Evolutionary conservation across 1,140 invertebrate genomes (phyloP), one percentile per base, ranked within the genome.

Genomic region (Ditylenchus dipsaci): DNA sequence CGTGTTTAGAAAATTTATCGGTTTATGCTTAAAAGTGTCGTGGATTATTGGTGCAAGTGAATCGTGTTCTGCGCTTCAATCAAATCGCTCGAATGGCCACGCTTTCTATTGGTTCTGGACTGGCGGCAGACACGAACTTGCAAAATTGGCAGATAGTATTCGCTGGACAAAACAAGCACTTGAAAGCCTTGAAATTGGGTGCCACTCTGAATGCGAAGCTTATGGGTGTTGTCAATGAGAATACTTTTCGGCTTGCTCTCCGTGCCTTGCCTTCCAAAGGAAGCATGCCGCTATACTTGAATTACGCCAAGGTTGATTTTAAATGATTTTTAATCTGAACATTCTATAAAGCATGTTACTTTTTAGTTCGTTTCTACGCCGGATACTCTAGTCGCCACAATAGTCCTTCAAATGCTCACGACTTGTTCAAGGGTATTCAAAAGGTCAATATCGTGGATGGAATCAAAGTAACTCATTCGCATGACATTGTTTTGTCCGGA

Each of bases 261-360:
- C n/a, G 19, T 19, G n/a, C n/a, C n/a, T 13, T 61, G 3, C 29
- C 29, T 5, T 30, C 29, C 19, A 19, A 23, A 0, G 68, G 67
- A 21, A 68, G 62, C n/a, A 53, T 79, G 45, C 74, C 78, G 23
- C 65, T 79, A 1, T 79, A 77, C 69, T 53, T 79, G 21, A 66
- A 79, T 63, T 59, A 75, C n/a, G 78, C 78, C 19, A 80, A 81
- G 77, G 79, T 79, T 29, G 27, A 11, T 62, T 38, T 23, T 64
- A 19, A 33, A 57, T 7, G 11, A 71, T 63, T 64, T 11, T 53
- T 27, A 8, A 62, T 17, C 15, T 68, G n/a, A n/a, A 1, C 21
- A 3, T 38, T 26, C 13, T 7, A 15, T 17, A 1, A 27, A 69
- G 49, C 30, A 49, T 26, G 17, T 19, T 71, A 5, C 21, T n/a